These are phyloP conservation scores for Eustalomyia histrio DNA, from an alignment of 2,888 invertebrate species.

Conservation along the genomic window DNA sequence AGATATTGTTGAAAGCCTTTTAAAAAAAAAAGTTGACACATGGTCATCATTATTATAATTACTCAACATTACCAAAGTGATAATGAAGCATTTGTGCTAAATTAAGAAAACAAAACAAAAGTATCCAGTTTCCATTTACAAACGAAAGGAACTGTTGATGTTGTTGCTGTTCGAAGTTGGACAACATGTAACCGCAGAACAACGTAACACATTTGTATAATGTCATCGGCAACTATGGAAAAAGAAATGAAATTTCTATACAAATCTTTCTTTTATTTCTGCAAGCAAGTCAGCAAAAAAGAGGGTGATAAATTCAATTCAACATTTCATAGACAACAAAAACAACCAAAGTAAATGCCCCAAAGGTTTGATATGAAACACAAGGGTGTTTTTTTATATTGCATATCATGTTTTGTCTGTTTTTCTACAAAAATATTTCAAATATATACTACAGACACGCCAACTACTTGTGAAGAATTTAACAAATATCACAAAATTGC, in stretches of 20 bases:
- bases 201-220: constrained; percentile 26
- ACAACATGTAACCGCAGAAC: constrained; percentile 50
- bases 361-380: constrained; percentile 25
- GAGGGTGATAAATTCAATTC: constrained; percentile 57
- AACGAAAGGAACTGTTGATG: constrained; percentile 35
- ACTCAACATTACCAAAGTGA: constrained; percentile 48
- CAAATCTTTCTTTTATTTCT: constrained; percentile 39
- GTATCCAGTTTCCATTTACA: constrained; percentile 9
- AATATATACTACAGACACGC: not conserved
- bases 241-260: constrained; percentile 51
- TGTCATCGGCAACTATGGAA: constrained; percentile 30
- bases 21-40: constrained; percentile 53
- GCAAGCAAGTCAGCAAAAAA: constrained; percentile 30
- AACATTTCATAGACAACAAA: constrained; percentile 36
- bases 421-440: not conserved
- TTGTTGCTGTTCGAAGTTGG: constrained; percentile 21
- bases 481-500: constrained; percentile 44
- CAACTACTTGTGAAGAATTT: not conserved
- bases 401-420: not conserved
- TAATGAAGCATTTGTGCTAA: constrained; percentile 46
- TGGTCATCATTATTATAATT: constrained; percentile 53
- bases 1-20: no score
- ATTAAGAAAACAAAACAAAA: constrained; percentile 10
- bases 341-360: constrained; percentile 54
- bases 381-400: constrained; percentile 20